Percentiles rank a stretch among this genome's conserved stretches.
Evolutionary conservation across 1,140 invertebrate genomes (phyloP).

Genomic region (Scaptomyza pallida): DNA sequence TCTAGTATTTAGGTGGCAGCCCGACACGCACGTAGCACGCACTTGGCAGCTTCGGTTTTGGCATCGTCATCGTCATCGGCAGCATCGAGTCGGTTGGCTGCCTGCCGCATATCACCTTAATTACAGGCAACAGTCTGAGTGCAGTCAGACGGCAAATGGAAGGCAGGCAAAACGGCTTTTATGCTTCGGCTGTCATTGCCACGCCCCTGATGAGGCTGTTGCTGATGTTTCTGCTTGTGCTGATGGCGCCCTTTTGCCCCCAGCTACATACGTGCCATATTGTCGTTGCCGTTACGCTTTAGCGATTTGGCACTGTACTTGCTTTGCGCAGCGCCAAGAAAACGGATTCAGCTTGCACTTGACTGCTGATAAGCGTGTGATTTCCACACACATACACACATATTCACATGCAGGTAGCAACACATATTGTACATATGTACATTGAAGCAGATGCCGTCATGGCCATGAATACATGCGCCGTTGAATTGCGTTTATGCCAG

Average conservation of each 20-base stretch:
- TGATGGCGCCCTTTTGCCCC: background rate
- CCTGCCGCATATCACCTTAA: constrained; percentile 78
- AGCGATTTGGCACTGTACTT: constrained; percentile 74
- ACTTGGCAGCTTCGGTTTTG: constrained; percentile 49
- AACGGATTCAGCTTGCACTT: constrained; percentile 79
- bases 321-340: constrained; percentile 51
- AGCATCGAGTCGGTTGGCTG: constrained; percentile 61
- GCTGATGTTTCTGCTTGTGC: background rate
- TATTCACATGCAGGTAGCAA: background rate
- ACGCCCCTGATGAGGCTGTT: constrained; percentile 13
- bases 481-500: constrained; percentile 77
- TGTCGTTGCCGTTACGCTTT: constrained; percentile 75
- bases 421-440: constrained; percentile 15
- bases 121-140: constrained; percentile 79
- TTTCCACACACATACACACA: constrained; percentile 50
- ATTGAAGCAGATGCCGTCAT: constrained; percentile 45
- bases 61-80: background rate
- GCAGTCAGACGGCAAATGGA: constrained; percentile 78
- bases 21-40: constrained; percentile 68
- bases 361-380: constrained; percentile 80
- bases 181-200: constrained; percentile 66
- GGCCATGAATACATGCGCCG: constrained; percentile 78
- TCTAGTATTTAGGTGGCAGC: constrained; percentile 22
- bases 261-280: constrained; percentile 50
- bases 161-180: constrained; percentile 75